Conservation (phyloP, 1,140 invertebrate genomes). For the Aphelinus certus region DNA sequence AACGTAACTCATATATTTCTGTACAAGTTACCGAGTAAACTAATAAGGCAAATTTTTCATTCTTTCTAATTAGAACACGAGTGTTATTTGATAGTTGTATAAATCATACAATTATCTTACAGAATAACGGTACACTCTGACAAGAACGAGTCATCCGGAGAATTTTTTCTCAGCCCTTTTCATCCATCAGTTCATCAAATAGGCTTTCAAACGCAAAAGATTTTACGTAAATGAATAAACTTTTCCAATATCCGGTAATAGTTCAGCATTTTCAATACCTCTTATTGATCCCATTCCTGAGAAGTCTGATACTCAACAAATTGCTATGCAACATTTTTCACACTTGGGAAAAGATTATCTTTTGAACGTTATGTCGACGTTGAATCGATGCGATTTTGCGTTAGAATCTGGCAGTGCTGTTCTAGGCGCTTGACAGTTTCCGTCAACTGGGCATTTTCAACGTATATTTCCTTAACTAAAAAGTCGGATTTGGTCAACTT, state of each 20-base stretch:
- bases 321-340: constrained; percentile 11
- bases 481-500: constrained; percentile 77
- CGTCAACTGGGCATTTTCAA: constrained; percentile 81
- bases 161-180: too few relatives aligned
- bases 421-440: constrained; percentile 73
- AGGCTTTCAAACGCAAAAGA: too few relatives aligned
- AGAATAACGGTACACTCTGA: constrained; percentile 3
- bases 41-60: constrained; percentile 28
- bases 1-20: constrained; percentile 22
- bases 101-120: constrained; percentile 27
- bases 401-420: constrained; percentile 68
- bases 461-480: constrained; percentile 79
- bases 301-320: constrained; percentile 11
- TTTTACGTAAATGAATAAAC: too few relatives aligned
- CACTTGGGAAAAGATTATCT: neutral
- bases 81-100: constrained; percentile 8
- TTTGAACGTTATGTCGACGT: constrained; percentile 13
- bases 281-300: constrained; percentile 26
- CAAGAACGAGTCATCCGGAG: too few relatives aligned
- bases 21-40: constrained; percentile 23
- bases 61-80: constrained; percentile 17
- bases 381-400: constrained; percentile 48
- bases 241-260: too few relatives aligned
- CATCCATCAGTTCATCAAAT: too few relatives aligned
- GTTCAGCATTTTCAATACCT: constrained; percentile 8